These are phyloP conservation scores for Drosophila differens DNA, from an alignment of 2,888 invertebrate genomes.

Conservation along the genomic window DNA sequence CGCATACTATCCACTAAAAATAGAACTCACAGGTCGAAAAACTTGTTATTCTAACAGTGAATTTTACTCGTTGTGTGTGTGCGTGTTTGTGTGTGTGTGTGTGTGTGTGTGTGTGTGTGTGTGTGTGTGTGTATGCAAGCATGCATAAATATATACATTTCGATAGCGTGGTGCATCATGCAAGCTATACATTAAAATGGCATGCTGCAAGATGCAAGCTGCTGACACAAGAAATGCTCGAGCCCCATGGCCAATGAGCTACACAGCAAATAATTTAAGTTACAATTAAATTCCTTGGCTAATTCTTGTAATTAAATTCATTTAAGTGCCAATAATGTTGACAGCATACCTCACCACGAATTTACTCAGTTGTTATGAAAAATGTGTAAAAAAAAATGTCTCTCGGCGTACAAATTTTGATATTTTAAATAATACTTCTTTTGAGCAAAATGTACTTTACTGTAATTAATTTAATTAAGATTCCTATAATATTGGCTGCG, in stretches of 20 bases:
- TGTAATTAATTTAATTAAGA: background rate
- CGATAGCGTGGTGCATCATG: conserved; percentile 42
- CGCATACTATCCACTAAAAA: conserved; percentile 53
- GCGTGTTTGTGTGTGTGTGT: conserved; percentile 13
- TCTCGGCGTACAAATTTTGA: background rate
- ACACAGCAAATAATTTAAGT: conserved; percentile 10
- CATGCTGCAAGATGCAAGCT: conserved; percentile 48
- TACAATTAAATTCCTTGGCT: background rate
- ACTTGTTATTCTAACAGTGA: conserved; percentile 71
- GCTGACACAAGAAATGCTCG: conserved; percentile 24
- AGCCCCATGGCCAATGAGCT: conserved; percentile 41
- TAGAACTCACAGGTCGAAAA: conserved; percentile 60
- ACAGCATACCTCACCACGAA: background rate
- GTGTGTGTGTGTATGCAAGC: conserved; percentile 11
- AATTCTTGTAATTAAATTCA: conserved; percentile 2
- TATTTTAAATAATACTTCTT: background rate
- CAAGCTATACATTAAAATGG: conserved; percentile 60
- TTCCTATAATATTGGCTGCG: background rate
- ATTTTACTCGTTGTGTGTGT: conserved; percentile 37
- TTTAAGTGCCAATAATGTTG: background rate
- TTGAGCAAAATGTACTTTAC: background rate
- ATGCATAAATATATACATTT: conserved; percentile 19
- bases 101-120: conserved; percentile 1
- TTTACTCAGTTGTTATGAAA: background rate
- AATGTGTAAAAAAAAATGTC: background rate